Evolutionary conservation across 2,888 invertebrate genomes (phyloP).

Genomic region (Oconnorella tubifera): DNA sequence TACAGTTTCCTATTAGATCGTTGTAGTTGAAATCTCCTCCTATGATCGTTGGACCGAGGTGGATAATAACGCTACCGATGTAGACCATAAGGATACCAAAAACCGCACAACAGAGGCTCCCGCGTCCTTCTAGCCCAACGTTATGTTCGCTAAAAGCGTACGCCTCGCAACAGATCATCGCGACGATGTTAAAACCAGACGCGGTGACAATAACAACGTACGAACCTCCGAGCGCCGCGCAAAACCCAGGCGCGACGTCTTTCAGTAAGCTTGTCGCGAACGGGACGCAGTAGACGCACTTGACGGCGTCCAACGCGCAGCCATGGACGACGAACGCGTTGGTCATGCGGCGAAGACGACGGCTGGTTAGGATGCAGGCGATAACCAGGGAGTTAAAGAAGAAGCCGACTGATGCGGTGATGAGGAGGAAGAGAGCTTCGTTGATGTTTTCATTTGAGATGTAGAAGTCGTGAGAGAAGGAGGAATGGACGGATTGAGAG

Average conservation of each 20-base stretch:
- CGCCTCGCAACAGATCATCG: slow-evolving; percentile 56
- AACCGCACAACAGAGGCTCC: slow-evolving; percentile 51
- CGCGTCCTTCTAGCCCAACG: slow-evolving; percentile 43
- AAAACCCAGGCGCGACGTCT: slow-evolving; percentile 45
- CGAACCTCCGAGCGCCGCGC: slow-evolving; percentile 49
- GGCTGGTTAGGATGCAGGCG: slow-evolving; percentile 43
- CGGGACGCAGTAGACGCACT: slow-evolving; percentile 53
- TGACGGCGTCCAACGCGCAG: slow-evolving; percentile 51
- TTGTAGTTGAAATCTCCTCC: slow-evolving; percentile 55
- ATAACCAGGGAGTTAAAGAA: slow-evolving; percentile 49
- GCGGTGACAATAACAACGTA: slow-evolving; percentile 54
- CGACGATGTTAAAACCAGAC: slow-evolving; percentile 55
- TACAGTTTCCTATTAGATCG: slow-evolving; percentile 53
- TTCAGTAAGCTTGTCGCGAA: slow-evolving; percentile 51
- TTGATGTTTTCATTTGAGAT: slow-evolving; percentile 34
- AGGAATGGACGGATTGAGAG: too few relatives aligned
- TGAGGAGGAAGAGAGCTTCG: slow-evolving; percentile 52
- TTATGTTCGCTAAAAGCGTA: slow-evolving; percentile 53
- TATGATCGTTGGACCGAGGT: slow-evolving; percentile 55
- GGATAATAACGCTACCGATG: slow-evolving; percentile 52
- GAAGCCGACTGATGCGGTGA: slow-evolving; percentile 49
- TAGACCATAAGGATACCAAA: slow-evolving; percentile 55
- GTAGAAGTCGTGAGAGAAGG: background rate
- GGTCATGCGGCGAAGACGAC: slow-evolving; percentile 48
- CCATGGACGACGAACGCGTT: slow-evolving; percentile 55